Evolutionary conservation across 1,140 invertebrate genomes (phyloP).

Genomic region (Cydia amplana): DNA sequence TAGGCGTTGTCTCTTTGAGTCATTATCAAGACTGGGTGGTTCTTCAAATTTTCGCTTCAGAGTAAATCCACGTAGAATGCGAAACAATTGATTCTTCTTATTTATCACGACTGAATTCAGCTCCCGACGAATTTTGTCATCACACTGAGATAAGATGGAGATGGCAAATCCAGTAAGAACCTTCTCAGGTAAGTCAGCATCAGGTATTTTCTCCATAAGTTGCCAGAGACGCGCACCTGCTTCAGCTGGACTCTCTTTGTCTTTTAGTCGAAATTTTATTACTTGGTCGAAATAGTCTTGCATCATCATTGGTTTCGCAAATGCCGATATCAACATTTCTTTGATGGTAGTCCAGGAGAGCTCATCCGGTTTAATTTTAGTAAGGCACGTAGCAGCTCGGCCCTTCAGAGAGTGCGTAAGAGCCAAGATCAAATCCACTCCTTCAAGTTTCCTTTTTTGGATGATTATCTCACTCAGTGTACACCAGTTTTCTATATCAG

Average conservation of each 20-base stretch:
- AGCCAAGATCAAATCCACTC: slow-evolving; percentile 37
- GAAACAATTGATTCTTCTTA: slow-evolving; percentile 38
- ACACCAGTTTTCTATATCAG: slow-evolving; percentile 39
- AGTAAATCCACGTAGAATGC: slow-evolving; percentile 35
- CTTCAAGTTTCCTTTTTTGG: slow-evolving; percentile 31
- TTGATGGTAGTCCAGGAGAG: slow-evolving; percentile 40
- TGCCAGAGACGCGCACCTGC: slow-evolving; percentile 41
- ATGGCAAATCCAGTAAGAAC: slow-evolving; percentile 42
- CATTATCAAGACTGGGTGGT: background rate
- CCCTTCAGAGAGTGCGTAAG: slow-evolving; percentile 41
- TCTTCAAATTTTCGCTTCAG: slow-evolving; percentile 36
- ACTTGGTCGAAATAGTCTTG: slow-evolving; percentile 48
- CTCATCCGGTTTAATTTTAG: slow-evolving; percentile 32
- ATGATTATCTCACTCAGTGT: slow-evolving; percentile 37
- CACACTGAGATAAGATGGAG: slow-evolving; percentile 38
- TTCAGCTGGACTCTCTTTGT: slow-evolving; percentile 40
- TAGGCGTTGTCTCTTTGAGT: slow-evolving; percentile 22
- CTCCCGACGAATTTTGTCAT: too few relatives aligned
- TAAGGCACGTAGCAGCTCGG: slow-evolving; percentile 38
- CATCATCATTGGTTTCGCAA: slow-evolving; percentile 42
- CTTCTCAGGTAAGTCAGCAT: slow-evolving; percentile 37
- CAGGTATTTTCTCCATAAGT: slow-evolving; percentile 42
- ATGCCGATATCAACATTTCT: slow-evolving; percentile 39
- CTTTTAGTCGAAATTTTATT: slow-evolving; percentile 39
- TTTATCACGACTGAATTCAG: too few relatives aligned